A percentile compares a stretch with the other conserved stretches of the same genome.
Evolutionary conservation across 2,113 vertebrate species (phyloP).

Genomic region (Porphyrio hochstetteri): DNA sequence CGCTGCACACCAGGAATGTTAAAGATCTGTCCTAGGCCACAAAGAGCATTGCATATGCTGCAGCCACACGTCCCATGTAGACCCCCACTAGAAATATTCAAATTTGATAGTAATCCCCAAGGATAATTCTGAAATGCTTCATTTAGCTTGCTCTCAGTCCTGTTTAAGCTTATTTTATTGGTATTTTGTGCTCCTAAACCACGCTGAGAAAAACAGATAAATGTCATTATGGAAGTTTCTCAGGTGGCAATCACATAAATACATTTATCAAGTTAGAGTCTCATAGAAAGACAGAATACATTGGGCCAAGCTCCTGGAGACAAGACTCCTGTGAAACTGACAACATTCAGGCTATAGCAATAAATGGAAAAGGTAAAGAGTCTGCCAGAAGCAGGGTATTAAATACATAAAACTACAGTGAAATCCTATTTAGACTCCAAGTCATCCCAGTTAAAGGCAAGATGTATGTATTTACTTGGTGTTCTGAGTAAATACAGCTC

Average conservation of each 20-base stretch:
- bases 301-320: neutral
- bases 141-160: neutral
- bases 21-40: neutral
- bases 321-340: neutral
- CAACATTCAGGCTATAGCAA: neutral
- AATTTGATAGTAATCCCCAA: neutral
- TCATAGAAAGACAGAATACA: neutral
- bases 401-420: neutral
- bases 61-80: accelerated
- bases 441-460: neutral
- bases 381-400: neutral
- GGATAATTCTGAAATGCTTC: neutral
- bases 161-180: neutral
- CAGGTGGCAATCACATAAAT: neutral
- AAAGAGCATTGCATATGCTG: neutral
- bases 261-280: neutral
- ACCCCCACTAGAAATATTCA: neutral
- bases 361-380: neutral
- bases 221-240: neutral
- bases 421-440: neutral
- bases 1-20: neutral
- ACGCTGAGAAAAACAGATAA: neutral
- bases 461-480: neutral
- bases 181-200: neutral
- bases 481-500: neutral